Evolutionary conservation across 2,888 invertebrate genomes (phyloP).

Genomic region (Lasioglossum zephyrum): DNA sequence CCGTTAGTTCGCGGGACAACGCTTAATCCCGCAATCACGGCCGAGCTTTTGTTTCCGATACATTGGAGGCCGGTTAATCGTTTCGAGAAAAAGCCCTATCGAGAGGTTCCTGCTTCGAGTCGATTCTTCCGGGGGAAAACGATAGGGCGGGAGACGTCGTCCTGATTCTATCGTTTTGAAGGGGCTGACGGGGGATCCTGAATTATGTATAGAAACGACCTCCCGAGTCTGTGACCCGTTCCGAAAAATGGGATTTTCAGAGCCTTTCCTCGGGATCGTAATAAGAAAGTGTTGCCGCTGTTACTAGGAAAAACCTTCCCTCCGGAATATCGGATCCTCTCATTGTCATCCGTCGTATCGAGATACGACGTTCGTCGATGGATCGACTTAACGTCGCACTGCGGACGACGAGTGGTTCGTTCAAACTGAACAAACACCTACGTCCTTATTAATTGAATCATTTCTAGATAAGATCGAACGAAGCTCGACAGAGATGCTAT

Average conservation of each 20-base stretch:
- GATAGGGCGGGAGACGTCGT: background rate
- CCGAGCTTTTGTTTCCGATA: constrained; percentile 40
- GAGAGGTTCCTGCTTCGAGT: background rate
- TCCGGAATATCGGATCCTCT: background rate
- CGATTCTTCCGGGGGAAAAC: background rate
- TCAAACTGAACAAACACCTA: background rate
- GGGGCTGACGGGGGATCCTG: background rate
- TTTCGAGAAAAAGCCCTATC: background rate
- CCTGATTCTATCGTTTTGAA: constrained; percentile 7
- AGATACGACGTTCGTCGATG: background rate
- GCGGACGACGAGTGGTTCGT: background rate
- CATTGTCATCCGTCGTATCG: background rate
- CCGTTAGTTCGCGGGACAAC: constrained; percentile 57
- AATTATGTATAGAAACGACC: constrained; percentile 18
- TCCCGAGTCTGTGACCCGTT: background rate
- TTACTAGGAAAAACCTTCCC: background rate
- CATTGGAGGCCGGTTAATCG: constrained; percentile 43
- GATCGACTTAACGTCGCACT: background rate
- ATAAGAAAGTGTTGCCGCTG: background rate
- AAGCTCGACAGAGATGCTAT: background rate
- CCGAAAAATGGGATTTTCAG: constrained; percentile 14
- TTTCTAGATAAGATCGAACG: background rate
- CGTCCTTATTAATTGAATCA: background rate
- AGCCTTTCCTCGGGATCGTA: background rate
- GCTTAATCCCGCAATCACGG: constrained; percentile 68